Base-by-base conservation (phyloP, 2,888 invertebrate genomes). In the Perdita meconis region DNA sequence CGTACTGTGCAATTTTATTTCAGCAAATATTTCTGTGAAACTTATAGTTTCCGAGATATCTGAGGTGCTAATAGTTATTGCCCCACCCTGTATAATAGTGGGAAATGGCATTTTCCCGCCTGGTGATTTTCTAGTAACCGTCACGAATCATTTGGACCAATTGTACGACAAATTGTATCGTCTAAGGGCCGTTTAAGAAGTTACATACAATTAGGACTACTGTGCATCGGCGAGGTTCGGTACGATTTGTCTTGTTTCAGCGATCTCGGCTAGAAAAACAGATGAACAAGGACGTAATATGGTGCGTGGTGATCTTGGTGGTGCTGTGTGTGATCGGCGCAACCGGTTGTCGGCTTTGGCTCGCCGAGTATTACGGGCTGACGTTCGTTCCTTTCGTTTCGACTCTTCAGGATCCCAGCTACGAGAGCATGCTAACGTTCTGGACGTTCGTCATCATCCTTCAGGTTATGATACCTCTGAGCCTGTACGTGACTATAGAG, bases 381-480 rank as follows among this genome's bases (percentile, higher is more conserved):
- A 78, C 84, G 78, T 93, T 93, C 55, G 93, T 95, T 77, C 96
- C 96, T 38, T 97, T 96, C 92, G 94, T 96, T 73, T 95, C 95
- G 2, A 93, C 93, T 77, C 93, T 94, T 2, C 93, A 93, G 71
- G 94, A 95, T 87, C 94, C 95, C 0, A 94, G 94, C 30, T 94
- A 94, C 89, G 97, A 97, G 91, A 97, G 97, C 8, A 95, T 98
- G 89, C 93, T 97, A 66, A 96, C 97, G 83, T 99, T 99, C 93
- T 98, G 97, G 96, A 98, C 98, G 1, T 98, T 97, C 92, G 96
- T 99, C 82, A 98, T 99, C 89, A 97, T 98, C 84, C 94, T 98
- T 69, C 99, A 99, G 95, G 96, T 98, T 77, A 97, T 99, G 96
- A 98, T 99, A 91, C 99, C 99, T 0, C 94, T 99, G 56, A 98